A percentile compares a stretch with the other conserved stretches of the same genome.
Evolutionary conservation across 2,888 invertebrate genomes (phyloP).

Genomic region (Metopia argyrocephala): DNA sequence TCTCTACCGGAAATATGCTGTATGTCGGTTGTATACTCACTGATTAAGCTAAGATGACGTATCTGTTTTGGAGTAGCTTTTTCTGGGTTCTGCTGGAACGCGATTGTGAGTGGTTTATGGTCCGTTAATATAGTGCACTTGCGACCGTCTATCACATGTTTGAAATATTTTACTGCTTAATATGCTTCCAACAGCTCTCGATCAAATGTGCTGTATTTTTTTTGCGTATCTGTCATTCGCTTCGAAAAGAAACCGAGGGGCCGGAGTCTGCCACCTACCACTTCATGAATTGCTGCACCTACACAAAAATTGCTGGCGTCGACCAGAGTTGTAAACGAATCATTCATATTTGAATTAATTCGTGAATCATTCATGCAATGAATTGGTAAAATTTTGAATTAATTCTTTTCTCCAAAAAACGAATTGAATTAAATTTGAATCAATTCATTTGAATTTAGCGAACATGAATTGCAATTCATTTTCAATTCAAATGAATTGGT

Average conservation of each 20-base stretch:
- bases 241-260: conserved; percentile 41
- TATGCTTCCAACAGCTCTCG: conserved; percentile 23
- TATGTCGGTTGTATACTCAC: no score
- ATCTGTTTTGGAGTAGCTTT: conserved; percentile 11
- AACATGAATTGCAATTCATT: no score
- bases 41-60: conserved; percentile 17
- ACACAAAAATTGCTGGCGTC: conserved; percentile 58
- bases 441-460: no score
- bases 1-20: conserved; percentile 3
- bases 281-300: conserved; percentile 48
- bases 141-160: background rate
- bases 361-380: no score
- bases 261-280: background rate
- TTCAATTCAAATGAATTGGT: no score
- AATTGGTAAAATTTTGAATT: no score
- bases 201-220: conserved; percentile 18
- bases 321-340: no score
- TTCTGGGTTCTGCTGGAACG: conserved; percentile 23
- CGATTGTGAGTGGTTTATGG: conserved; percentile 34
- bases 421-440: no score
- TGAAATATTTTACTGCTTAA: background rate
- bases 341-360: no score
- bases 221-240: conserved; percentile 2
- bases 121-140: conserved; percentile 15
- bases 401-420: no score